Evolutionary conservation across 2,113 vertebrate genomes (phyloP).

Genomic region (Oriolus oriolus): DNA sequence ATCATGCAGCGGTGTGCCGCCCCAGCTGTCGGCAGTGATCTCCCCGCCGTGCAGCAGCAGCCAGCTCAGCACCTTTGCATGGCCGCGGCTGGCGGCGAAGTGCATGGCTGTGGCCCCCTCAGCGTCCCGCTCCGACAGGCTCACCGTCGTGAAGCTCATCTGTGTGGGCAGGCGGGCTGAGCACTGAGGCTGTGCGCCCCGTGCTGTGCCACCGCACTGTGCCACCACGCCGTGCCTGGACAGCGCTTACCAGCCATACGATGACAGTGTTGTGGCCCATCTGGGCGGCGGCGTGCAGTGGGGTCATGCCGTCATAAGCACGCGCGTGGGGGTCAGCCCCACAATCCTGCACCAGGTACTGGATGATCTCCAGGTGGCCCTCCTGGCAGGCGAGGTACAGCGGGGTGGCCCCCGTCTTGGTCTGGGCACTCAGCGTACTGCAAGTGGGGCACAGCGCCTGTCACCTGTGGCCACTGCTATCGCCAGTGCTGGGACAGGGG

Average conservation of each 20-base stretch:
- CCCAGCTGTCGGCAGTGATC: conserved; percentile 87
- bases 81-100: conserved; percentile 92
- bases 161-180: not conserved
- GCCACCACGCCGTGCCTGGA: rapidly evolving
- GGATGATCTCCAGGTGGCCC: conserved; percentile 93
- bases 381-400: conserved; percentile 98
- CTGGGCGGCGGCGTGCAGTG: conserved; percentile 92
- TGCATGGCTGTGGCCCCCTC: conserved; percentile 96
- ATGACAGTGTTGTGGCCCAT: conserved; percentile 96
- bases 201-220: rapidly evolving
- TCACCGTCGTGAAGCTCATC: conserved; percentile 88
- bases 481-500: rapidly evolving
- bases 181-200: rapidly evolving
- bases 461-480: not conserved
- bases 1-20: conserved; percentile 90
- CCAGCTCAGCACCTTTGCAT: conserved; percentile 96
- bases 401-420: conserved; percentile 96
- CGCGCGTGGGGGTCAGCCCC: conserved; percentile 83
- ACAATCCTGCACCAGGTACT: conserved; percentile 92
- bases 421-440: conserved; percentile 92
- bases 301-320: conserved; percentile 93
- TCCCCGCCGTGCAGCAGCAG: conserved; percentile 92
- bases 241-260: conserved; percentile 89
- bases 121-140: conserved; percentile 82
- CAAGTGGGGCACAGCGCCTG: not conserved